These are phyloP conservation scores for Rhamphomyia laevipes DNA, from an alignment of 2,888 invertebrate species.

Conservation along the genomic window DNA sequence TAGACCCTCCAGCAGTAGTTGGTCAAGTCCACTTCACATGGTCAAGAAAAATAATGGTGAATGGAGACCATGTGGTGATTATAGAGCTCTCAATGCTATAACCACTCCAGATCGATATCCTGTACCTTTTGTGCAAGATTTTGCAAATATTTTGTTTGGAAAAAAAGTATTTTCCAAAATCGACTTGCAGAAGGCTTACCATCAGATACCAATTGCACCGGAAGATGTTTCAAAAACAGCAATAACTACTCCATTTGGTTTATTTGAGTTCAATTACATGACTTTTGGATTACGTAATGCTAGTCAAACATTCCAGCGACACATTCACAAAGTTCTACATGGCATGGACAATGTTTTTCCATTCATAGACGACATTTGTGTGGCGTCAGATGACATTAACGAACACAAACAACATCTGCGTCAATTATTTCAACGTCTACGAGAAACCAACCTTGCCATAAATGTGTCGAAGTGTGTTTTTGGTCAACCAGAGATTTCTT, in stretches of 20 bases:
- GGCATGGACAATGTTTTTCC: conserved; percentile 17
- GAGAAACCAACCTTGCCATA: conserved; percentile 3
- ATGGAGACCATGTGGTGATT: conserved; percentile 25
- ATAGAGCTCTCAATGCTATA: conserved; percentile 18
- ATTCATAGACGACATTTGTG: conserved; percentile 22
- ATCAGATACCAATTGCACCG: too few relatives aligned
- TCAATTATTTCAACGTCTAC: conserved; percentile 14
- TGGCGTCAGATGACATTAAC: conserved; percentile 16
- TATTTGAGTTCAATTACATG: conserved; percentile 25
- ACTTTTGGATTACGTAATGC: conserved; percentile 28
- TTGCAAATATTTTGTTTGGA: conserved; percentile 17
- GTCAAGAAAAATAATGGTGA: conserved; percentile 16
- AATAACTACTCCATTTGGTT: conserved; percentile 27
- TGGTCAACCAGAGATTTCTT: conserved; percentile 4
- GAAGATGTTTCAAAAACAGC: conserved; percentile 21
- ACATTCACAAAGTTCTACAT: conserved; percentile 22
- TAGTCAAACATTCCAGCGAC: conserved; percentile 26
- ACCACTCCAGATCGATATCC: conserved; percentile 27
- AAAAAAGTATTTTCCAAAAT: conserved; percentile 20
- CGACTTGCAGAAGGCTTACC: too few relatives aligned
- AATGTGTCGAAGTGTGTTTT: conserved; percentile 11
- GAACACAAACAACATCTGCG: conserved; percentile 17
- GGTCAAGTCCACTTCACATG: conserved; percentile 29
- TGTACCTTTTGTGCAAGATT: conserved; percentile 22
- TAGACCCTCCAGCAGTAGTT: conserved; percentile 28